A percentile compares a stretch with the other conserved stretches of the same genome.
phyloP scores from a whole-genome alignment of 2,797 vertebrate species.

The Remorina albescens region DNA sequence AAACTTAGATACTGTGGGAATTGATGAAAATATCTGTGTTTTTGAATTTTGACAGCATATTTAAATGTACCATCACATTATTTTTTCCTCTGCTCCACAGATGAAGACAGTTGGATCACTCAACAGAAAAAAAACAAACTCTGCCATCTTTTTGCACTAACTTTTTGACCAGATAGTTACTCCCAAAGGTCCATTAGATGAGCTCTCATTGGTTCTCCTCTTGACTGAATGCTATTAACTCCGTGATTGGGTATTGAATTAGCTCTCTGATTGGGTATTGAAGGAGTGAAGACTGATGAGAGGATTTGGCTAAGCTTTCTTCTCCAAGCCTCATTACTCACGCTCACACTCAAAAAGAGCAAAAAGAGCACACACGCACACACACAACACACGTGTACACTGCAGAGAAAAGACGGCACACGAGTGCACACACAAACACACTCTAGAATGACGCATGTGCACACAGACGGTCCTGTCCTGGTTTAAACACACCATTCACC shows the following conservation, averaged over 20 bases:
- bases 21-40: slow-evolving; percentile 11
- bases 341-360: slow-evolving; percentile 69
- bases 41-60: slow-evolving; percentile 31
- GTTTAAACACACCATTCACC: slow-evolving; percentile 47
- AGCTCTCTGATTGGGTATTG: slow-evolving; percentile 83
- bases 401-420: too few species aligned
- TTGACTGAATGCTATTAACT: slow-evolving; percentile 76
- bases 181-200: slow-evolving; percentile 62
- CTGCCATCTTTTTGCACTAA: slow-evolving; percentile 55
- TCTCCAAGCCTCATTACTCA: slow-evolving; percentile 83
- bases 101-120: slow-evolving; percentile 49
- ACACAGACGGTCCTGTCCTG: slow-evolving; percentile 37
- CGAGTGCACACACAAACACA: slow-evolving; percentile 16
- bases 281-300: slow-evolving; percentile 83
- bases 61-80: slow-evolving; percentile 21
- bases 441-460: slow-evolving; percentile 14
- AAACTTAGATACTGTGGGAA: slow-evolving; percentile 33
- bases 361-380: slow-evolving; percentile 34
- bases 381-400: slow-evolving; percentile 64
- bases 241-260: slow-evolving; percentile 83
- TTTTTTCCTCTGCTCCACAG: slow-evolving; percentile 35
- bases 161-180: slow-evolving; percentile 63
- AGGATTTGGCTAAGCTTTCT: slow-evolving; percentile 82
- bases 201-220: slow-evolving; percentile 73
- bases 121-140: slow-evolving; percentile 47